A percentile compares a stretch with the other conserved stretches of the same genome.
Evolutionary conservation across 2,888 invertebrate genomes (phyloP).

Genomic region (Conops quadrifasciatus): DNA sequence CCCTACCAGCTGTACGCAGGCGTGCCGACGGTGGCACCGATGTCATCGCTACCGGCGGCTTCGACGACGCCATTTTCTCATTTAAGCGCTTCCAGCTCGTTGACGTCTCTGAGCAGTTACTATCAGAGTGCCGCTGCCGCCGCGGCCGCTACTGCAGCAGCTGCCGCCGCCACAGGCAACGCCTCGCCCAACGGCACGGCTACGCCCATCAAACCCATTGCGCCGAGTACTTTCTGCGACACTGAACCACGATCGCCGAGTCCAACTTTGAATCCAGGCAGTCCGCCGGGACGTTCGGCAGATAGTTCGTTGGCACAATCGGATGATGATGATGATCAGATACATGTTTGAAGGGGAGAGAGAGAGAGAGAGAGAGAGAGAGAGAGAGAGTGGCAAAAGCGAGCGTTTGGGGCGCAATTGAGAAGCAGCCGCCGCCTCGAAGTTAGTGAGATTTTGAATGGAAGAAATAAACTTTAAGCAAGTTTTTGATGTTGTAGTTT

Average conservation of each 20-base stretch:
- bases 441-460: too few species aligned
- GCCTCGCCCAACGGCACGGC: slow-evolving; percentile 31
- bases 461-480: too few species aligned
- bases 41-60: slow-evolving; percentile 60
- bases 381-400: background rate
- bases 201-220: slow-evolving; percentile 40
- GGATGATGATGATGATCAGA: slow-evolving; percentile 65
- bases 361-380: background rate
- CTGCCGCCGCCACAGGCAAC: slow-evolving; percentile 22
- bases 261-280: slow-evolving; percentile 65
- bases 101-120: slow-evolving; percentile 69
- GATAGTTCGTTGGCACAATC: slow-evolving; percentile 62
- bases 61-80: slow-evolving; percentile 63
- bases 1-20: slow-evolving; percentile 72
- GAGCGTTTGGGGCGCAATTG: too few species aligned
- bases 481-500: background rate
- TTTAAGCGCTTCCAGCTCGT: slow-evolving; percentile 73
- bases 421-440: too few species aligned
- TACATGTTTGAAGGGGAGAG: slow-evolving; percentile 59
- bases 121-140: slow-evolving; percentile 63
- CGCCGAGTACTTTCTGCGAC: slow-evolving; percentile 40
- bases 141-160: slow-evolving; percentile 1
- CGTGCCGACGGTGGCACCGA: slow-evolving; percentile 59
- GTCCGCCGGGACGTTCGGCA: slow-evolving; percentile 64
- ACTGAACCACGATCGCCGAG: slow-evolving; percentile 55